Conservation (phyloP, 2,797 vertebrate genomes). For the Anguilla anguilla region DNA sequence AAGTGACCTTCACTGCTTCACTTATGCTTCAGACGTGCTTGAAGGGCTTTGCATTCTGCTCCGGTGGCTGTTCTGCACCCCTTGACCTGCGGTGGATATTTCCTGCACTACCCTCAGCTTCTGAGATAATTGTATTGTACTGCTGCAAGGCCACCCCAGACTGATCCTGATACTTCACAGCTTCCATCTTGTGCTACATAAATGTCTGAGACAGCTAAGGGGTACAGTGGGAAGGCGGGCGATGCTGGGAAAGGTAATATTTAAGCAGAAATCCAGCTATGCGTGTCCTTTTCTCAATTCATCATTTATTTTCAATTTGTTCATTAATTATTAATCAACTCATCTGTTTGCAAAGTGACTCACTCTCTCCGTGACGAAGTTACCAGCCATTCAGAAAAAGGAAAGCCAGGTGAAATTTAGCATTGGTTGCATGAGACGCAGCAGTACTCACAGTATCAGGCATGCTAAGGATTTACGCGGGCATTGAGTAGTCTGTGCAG, state of each 20-base stretch:
- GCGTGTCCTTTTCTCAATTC: background rate
- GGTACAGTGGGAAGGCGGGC: background rate
- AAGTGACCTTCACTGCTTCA: background rate
- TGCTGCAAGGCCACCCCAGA: background rate
- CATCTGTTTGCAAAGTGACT: background rate
- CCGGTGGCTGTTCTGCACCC: background rate
- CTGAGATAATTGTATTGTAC: background rate
- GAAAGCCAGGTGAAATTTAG: background rate
- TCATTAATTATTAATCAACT: background rate
- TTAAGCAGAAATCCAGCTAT: background rate
- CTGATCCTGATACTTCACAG: background rate
- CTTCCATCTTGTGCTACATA: background rate
- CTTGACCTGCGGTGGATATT: background rate
- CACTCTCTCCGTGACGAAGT: background rate
- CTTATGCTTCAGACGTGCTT: background rate
- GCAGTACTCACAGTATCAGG: background rate
- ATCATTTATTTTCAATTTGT: background rate
- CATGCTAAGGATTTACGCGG: background rate
- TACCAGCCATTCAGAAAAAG: background rate
- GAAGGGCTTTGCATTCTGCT: background rate
- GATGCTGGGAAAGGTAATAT: background rate
- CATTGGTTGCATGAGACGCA: background rate
- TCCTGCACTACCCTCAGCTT: background rate
- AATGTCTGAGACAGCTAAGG: background rate
- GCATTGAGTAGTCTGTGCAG: background rate